Conservation (phyloP, 2,113 vertebrate species). For the Okapia johnstoni region DNA sequence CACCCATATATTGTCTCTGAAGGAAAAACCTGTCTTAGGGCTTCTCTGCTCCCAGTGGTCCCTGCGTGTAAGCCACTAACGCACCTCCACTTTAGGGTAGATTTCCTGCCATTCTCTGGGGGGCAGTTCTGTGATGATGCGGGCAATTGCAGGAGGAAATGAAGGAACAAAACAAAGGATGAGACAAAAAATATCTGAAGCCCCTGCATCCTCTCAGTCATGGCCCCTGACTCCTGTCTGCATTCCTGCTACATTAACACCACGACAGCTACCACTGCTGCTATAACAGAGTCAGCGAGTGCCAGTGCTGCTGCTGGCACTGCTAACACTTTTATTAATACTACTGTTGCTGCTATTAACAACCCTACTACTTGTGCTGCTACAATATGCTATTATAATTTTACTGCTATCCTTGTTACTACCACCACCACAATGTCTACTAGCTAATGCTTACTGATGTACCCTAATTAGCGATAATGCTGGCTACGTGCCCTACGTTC, state of each 20-base stretch:
- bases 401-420: neutral
- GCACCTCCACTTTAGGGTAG: neutral
- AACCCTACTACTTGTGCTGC: neutral
- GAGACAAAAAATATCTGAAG: neutral
- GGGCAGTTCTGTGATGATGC: neutral
- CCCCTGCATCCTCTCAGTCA: neutral
- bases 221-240: neutral
- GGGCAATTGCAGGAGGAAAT: neutral
- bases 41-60: neutral
- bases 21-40: neutral
- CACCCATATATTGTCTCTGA: neutral
- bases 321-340: neutral
- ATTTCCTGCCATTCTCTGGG: neutral
- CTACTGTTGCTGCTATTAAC: neutral
- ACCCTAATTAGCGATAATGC: neutral
- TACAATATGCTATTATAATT: neutral
- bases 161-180: neutral
- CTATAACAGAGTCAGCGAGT: neutral
- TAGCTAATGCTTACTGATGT: neutral
- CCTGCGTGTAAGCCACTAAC: neutral
- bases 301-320: neutral
- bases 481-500: neutral
- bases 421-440: neutral
- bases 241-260: neutral
- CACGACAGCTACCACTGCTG: neutral